These are phyloP conservation scores for Apocrypta bakeri DNA, from an alignment of 1,140 invertebrate species.

Conservation along the genomic window DNA sequence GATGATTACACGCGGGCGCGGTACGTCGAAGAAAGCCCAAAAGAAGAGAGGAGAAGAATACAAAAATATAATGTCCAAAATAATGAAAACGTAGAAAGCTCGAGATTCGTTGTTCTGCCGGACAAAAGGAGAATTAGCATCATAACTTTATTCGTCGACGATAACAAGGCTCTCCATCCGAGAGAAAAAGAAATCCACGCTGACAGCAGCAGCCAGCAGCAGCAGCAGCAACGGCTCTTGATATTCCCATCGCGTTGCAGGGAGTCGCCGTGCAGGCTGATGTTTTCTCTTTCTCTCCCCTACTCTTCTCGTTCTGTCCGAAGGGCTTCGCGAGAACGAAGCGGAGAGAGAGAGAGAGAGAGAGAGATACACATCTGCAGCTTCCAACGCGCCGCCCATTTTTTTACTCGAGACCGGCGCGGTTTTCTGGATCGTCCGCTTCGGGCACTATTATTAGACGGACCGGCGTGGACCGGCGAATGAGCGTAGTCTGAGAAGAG, in stretches of 20 bases:
- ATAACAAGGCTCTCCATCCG: slow-evolving; percentile 28
- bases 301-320: background rate
- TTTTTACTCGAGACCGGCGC: slow-evolving; percentile 20
- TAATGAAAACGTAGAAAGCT: background rate
- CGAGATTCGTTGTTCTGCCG: background rate
- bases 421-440: slow-evolving; percentile 5
- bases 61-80: background rate
- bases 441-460: background rate
- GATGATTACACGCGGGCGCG: too few species aligned
- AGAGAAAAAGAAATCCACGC: slow-evolving; percentile 49
- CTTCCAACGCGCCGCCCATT: slow-evolving; percentile 46
- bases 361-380: slow-evolving; percentile 42
- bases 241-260: slow-evolving; percentile 61
- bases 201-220: slow-evolving; percentile 53
- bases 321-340: background rate
- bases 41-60: too few species aligned
- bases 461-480: background rate
- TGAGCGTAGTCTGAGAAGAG: background rate
- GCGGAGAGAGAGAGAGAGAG: background rate
- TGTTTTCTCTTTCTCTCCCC: slow-evolving; percentile 28
- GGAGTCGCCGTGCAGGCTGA: slow-evolving; percentile 65
- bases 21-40: too few species aligned
- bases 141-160: slow-evolving; percentile 19
- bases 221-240: slow-evolving; percentile 49
- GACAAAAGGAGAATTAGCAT: background rate